Conservation (phyloP, 2,888 invertebrate species). For the Cosmorhoe ocellata region DNA sequence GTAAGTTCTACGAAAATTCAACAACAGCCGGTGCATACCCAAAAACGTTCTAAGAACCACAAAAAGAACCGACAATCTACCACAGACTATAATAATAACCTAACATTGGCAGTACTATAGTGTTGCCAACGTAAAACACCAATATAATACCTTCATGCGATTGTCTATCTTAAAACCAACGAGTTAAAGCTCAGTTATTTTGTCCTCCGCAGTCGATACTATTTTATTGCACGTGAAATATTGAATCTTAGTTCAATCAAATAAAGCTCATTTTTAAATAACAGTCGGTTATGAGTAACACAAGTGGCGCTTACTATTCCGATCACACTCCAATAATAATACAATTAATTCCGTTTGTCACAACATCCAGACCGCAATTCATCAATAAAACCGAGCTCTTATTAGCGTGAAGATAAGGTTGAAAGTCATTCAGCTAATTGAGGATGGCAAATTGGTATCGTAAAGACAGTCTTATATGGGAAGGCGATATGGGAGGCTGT, state of each 20-base stretch:
- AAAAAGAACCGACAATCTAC: conserved; percentile 29
- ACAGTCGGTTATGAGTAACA: background rate
- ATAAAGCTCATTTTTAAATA: background rate
- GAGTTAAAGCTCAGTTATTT: background rate
- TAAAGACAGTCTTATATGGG: conserved; percentile 26
- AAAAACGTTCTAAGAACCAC: conserved; percentile 37
- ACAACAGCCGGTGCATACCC: conserved; percentile 18
- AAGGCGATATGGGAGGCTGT: conserved; percentile 28
- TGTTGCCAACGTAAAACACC: no score
- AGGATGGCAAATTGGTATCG: conserved; percentile 25
- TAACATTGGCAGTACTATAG: no score
- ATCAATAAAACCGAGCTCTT: conserved; percentile 6
- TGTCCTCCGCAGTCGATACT: background rate
- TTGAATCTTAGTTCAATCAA: background rate
- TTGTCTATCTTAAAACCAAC: conserved; percentile 34
- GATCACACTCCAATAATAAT: conserved; percentile 68
- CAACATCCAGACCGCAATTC: conserved; percentile 46
- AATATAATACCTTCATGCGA: conserved; percentile 34
- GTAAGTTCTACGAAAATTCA: conserved; percentile 10
- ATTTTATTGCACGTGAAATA: background rate
- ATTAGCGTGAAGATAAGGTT: conserved; percentile 11
- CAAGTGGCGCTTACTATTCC: conserved; percentile 45
- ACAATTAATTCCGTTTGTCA: conserved; percentile 75
- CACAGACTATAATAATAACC: conserved; percentile 2
- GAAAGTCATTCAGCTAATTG: conserved; percentile 8